Evolutionary conservation across 1,140 invertebrate genomes (phyloP).

Genomic region (Contarinia nasturtii): DNA sequence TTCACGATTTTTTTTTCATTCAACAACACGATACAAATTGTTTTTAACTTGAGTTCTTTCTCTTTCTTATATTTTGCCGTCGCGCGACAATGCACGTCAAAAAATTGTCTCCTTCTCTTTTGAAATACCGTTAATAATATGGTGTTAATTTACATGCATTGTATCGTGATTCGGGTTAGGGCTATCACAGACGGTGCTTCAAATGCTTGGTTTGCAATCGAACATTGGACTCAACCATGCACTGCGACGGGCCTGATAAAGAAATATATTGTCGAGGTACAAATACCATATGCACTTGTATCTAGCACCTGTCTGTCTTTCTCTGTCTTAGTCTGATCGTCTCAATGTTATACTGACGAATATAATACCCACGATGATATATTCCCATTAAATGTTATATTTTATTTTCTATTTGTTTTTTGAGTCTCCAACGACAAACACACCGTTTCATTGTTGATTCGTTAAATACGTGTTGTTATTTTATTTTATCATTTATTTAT

Average conservation of each 20-base stretch:
- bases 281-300: slow-evolving; percentile 11
- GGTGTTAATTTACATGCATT: neutral
- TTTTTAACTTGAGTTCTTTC: slow-evolving; percentile 1
- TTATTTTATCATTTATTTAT: no score
- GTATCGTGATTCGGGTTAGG: slow-evolving; percentile 28
- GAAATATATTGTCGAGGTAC: slow-evolving; percentile 25
- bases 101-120: no score
- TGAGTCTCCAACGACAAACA: no score
- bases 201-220: slow-evolving; percentile 77
- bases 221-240: slow-evolving; percentile 79
- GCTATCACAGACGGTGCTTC: slow-evolving; percentile 80
- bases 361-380: no score
- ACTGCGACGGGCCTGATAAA: slow-evolving; percentile 82
- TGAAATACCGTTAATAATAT: no score
- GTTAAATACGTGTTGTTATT: no score
- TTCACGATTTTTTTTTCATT: neutral
- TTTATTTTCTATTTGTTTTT: no score
- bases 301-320: neutral
- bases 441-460: no score
- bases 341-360: neutral
- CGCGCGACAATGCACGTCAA: neutral
- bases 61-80: slow-evolving; percentile 3
- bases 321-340: neutral
- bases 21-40: neutral
- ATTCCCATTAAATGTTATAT: no score